Base-by-base conservation (phyloP, 2,797 vertebrate genomes). In the Tokudaia muenninki region DNA sequence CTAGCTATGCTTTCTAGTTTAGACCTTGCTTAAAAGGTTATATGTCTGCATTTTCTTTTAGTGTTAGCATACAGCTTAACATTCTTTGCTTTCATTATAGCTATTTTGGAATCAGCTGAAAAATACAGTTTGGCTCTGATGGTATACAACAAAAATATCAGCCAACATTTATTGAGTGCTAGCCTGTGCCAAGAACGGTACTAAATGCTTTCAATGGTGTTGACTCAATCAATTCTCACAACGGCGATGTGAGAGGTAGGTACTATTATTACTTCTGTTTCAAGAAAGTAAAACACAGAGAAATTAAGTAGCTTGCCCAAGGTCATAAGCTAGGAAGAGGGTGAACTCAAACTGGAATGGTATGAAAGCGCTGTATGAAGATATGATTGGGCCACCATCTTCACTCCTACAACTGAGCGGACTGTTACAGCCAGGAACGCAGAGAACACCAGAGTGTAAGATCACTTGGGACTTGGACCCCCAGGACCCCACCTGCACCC, bases 101-200 rank as follows among this genome's bases (percentile, higher is more conserved):
- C 59, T 95, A 59, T 88, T 94, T 91, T 92, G 59, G 93, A 96
- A 95, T 19, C 59, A 92, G 44, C 37, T 94, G 52, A 88, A 74
- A 74, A 84, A 61, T 81, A 94, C 75, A 77, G 52, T 88, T 96
- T 95, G 90, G 63, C 29, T 97, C 92, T 93, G 31, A 87, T 93
- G 72, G 92, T 37, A 90, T 81, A 84, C 91, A 90, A 95, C 78
- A 88, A 90, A 97, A 97, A 96, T 83, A 95, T 94, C 72, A 95
- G 70, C 63, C 63, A 88, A 75, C 50, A 91, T 78, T 87, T 95
- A 91, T 57, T 96, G 67, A 91, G 72, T 84, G 82, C 96, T 87
- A 93, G 13, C 55, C 57, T 90, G 19, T 97, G 94, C 65, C 87
- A 96, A 84, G 87, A 96, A 95, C 47, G 91, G 14, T 82, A 96